Conservation (phyloP, 2,888 invertebrate species). For the Eurois occulta region DNA sequence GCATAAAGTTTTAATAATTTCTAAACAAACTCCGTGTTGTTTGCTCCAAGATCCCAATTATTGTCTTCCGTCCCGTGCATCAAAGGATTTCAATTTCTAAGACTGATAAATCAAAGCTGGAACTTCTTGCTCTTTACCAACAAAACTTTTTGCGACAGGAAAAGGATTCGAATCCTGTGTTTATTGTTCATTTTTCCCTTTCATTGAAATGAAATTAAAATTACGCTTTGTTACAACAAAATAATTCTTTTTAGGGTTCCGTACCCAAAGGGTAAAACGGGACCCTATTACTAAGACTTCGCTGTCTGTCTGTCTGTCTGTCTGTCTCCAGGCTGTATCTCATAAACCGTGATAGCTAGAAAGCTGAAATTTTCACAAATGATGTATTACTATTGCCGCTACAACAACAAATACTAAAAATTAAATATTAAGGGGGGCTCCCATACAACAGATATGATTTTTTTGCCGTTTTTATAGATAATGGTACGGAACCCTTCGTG, state of each 20-base stretch:
- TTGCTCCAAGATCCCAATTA: constrained; percentile 33
- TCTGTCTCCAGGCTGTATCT: too few species aligned
- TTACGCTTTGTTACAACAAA: background rate
- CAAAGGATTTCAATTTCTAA: constrained; percentile 51
- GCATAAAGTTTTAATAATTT: background rate
- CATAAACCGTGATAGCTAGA: too few species aligned
- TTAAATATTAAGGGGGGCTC: too few species aligned
- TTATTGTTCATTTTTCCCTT: background rate
- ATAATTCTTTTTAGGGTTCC: background rate
- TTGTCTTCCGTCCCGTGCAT: constrained; percentile 35
- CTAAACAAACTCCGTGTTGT: constrained; percentile 31
- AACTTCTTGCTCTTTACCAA: background rate
- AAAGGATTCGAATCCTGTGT: background rate
- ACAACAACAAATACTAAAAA: too few species aligned
- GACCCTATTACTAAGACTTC: too few species aligned
- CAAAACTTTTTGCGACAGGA: background rate
- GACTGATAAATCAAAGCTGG: constrained; percentile 44
- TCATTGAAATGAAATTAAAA: background rate
- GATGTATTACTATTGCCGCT: too few species aligned
- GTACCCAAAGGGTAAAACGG: too few species aligned
- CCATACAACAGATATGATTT: too few species aligned
- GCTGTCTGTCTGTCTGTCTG: too few species aligned
- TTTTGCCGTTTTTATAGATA: too few species aligned
- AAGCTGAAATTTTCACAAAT: too few species aligned
- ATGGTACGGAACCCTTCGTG: too few species aligned